Conservation (phyloP, 2,888 invertebrate species). For the Crematogaster levior region DNA sequence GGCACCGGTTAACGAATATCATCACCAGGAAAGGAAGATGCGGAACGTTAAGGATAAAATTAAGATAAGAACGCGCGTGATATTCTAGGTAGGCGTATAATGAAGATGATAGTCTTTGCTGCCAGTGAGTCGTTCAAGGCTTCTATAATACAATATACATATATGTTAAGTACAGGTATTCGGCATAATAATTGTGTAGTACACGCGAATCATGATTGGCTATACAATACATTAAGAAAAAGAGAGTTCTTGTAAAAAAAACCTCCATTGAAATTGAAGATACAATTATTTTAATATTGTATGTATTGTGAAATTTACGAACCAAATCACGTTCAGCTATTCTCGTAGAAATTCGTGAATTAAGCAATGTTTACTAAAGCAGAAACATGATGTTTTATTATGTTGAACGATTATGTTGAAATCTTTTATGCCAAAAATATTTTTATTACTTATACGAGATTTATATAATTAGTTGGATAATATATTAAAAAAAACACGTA, state of each 20-base stretch:
- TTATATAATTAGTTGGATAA: neutral
- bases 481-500: neutral
- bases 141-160: slow-evolving; percentile 36
- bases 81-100: slow-evolving; percentile 62
- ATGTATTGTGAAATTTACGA: slow-evolving; percentile 18
- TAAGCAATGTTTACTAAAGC: neutral
- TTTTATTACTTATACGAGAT: neutral
- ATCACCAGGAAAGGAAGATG: slow-evolving; percentile 58
- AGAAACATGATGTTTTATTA: neutral
- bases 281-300: neutral
- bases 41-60: slow-evolving; percentile 66
- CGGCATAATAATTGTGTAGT: slow-evolving; percentile 20
- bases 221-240: slow-evolving; percentile 4
- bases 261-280: neutral
- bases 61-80: slow-evolving; percentile 72
- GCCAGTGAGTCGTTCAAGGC: slow-evolving; percentile 59
- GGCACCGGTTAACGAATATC: slow-evolving; percentile 65
- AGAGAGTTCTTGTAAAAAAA: neutral
- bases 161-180: slow-evolving; percentile 34
- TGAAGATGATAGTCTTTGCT: slow-evolving; percentile 68
- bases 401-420: neutral
- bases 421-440: neutral
- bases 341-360: neutral
- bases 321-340: neutral
- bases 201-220: neutral